Base-by-base conservation (phyloP, 2,888 invertebrate genomes). In the Nasonovia ribisnigri region DNA sequence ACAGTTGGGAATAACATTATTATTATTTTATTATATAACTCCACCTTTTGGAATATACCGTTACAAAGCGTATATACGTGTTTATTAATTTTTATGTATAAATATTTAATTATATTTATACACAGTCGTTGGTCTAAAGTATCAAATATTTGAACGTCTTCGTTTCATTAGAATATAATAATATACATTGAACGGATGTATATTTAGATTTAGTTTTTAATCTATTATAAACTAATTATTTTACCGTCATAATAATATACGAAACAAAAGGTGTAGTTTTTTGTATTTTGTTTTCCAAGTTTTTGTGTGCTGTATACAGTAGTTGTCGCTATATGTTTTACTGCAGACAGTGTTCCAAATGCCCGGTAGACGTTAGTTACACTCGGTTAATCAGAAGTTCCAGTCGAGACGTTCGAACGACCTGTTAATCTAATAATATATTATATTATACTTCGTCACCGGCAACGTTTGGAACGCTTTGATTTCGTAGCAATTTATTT, bases 131-230 rank as follows among this genome's bases (percentile, higher is more conserved):
- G 67, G 42, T 88, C 67, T n/a, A 90, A 90, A 90, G 93, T 93
- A 93, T 93, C 93, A 90, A 93, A 93, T 93, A 93, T 93, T 93
- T 93, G 93, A 93, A 93, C 90, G 93, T 93, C 93, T 93, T 42
- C n/a, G 10, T 89, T 89, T 84, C 57, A 90, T 93, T 57, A 46
- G 48, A 93, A 93, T 89, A 57, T 91, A n/a, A 48, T 84, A n/a
- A 90, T 46, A 90, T 42, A 67, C 36, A 67, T 57, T 51, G 29
- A 43, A 90, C 36, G 8, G 43, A 89, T 42, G n/a, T 84, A 48
- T 91, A 84, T 57, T 92, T 92, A 92, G 48, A 92, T 57, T 93
- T 89, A 84, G 92, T 93, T 36, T 84, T 84, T 42, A 88, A 87
- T 42, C 54, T 57, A 10, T 88, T 54, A 54, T 92, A 42, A 92